Conservation (phyloP, 2,797 vertebrate genomes). For the Melopsittacus undulatus region DNA sequence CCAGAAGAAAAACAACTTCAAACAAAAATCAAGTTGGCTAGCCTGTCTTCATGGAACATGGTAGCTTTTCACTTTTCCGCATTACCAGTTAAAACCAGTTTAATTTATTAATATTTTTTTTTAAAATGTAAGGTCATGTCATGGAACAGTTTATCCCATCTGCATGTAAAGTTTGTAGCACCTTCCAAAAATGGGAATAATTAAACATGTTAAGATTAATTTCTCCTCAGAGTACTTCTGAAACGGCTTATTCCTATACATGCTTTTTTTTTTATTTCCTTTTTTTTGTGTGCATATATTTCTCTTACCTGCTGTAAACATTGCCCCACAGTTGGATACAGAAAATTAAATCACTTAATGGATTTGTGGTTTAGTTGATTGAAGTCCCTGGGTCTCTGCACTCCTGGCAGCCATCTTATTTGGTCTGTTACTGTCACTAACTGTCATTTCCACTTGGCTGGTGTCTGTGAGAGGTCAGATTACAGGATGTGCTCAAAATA, state of each 20-base stretch:
- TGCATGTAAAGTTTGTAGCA: not conserved
- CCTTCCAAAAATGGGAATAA: not conserved
- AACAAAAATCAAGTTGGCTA: not conserved
- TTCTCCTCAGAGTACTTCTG: not conserved
- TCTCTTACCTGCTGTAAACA: constrained; percentile 53
- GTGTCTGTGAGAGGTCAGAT: constrained; percentile 62
- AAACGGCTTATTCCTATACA: not conserved
- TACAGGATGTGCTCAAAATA: constrained; percentile 56
- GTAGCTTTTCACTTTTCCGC: not conserved
- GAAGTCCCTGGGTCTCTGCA: constrained; percentile 62
- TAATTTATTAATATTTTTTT: not conserved
- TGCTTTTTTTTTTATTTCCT: not conserved
- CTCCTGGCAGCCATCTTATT: constrained; percentile 69
- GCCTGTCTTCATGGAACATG: not conserved
- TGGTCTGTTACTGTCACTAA: constrained; percentile 73
- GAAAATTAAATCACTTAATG: constrained; percentile 79
- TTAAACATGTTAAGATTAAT: not conserved
- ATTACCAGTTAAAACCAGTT: not conserved
- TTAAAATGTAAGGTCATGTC: not conserved
- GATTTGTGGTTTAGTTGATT: constrained; percentile 73
- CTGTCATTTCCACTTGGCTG: constrained; percentile 75
- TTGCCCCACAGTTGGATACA: constrained; percentile 66
- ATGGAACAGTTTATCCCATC: not conserved
- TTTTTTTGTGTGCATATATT: not conserved
- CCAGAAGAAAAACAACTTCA: not conserved